Base-by-base conservation (phyloP, 2,888 invertebrate species). In the Ashinkailepas kermadecensis region DNA sequence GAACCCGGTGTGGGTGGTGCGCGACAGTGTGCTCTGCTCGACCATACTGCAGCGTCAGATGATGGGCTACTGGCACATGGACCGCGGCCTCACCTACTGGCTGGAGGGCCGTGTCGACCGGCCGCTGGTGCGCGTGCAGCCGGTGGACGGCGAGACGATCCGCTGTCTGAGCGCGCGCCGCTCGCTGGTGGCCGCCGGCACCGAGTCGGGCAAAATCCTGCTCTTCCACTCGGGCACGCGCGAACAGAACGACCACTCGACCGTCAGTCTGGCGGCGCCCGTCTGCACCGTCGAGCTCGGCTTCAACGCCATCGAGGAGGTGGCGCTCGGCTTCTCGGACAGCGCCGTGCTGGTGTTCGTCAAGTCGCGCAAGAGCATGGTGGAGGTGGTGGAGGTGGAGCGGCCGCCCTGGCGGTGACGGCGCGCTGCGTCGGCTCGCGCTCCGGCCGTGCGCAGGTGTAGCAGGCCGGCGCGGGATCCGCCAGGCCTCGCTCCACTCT, bases 51-150 rank as follows among this genome's bases (percentile, higher is more conserved):
- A 82, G 58, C 84, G 78, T 23, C 83, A 80, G 15, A 81, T 86
- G 56, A 93, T 87, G 78, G 88, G 87, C 0, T 70, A 95, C 91
- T 0, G 92, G 89, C 74, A 92, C 90, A 82, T 94, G 93, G 90
- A 95, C 95, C 78, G 91, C 89, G 3, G 89, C 87, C 86, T 94
- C 94, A 85, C 89, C 87, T 0, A 92, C 92, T 83, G 88, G 88
- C 81, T 89, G 87, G 85, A 91, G 90, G 0, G 94, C 92, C 21
- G 85, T 86, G 84, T 91, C 91, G 64, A 91, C 90, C 86, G 90
- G 91, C 80, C 89, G 88, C 86, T 95, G 95, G 13, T n/a, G 56
- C 78, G 78, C 57, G 57, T 15, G 0, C 57, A 56, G 56, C 78
- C 78, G 57, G 56, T 57, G 21, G 7, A 18, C n/a, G 15, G 54